phyloP scores from a whole-genome alignment of 2,797 vertebrate species.

The Pelochelys cantorii region DNA sequence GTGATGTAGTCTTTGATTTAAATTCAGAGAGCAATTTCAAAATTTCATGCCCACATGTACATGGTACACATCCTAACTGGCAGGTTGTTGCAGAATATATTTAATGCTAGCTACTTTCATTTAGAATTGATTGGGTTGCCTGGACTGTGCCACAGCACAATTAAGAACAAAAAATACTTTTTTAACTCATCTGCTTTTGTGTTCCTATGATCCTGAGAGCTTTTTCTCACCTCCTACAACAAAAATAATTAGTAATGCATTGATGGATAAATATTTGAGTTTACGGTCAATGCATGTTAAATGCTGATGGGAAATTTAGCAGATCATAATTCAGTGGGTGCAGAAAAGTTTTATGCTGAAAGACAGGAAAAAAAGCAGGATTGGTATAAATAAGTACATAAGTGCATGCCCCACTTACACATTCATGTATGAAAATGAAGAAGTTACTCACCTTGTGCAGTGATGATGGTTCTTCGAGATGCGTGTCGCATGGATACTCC shows the following conservation, averaged over 20 bases:
- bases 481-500: too few species aligned
- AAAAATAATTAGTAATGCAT: not conserved
- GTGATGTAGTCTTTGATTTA: not conserved
- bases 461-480: too few species aligned
- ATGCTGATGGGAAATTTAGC: conserved; percentile 29
- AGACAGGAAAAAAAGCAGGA: conserved; percentile 38
- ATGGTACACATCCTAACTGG: not conserved
- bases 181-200: not conserved
- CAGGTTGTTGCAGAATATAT: not conserved
- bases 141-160: not conserved
- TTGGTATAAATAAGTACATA: not conserved
- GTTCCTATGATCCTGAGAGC: not conserved
- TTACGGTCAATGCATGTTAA: conserved; percentile 23
- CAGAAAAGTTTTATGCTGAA: conserved; percentile 36
- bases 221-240: conserved; percentile 7
- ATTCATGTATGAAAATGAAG: not conserved
- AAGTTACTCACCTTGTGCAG: too few species aligned
- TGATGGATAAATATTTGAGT: conserved; percentile 27
- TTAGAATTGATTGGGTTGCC: not conserved
- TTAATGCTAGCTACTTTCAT: not conserved
- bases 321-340: conserved; percentile 26
- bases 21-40: not conserved
- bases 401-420: not conserved
- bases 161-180: not conserved
- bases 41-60: not conserved